Evolutionary conservation across 64 coral and sea anemone species (phyloP).

Genomic region (Montipora sp.): DNA sequence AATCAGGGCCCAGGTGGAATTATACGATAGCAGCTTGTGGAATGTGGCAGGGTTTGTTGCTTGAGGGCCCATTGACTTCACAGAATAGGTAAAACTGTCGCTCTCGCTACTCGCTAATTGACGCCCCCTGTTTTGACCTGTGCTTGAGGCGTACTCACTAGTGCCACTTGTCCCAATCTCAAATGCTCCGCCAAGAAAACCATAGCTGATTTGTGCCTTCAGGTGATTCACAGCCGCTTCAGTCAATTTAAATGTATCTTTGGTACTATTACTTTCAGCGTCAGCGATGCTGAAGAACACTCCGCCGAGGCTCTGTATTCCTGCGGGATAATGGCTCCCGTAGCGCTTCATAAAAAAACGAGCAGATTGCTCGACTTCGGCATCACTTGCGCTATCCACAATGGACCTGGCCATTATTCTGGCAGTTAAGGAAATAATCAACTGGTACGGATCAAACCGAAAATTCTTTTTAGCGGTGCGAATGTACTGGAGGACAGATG

Average conservation of each 20-base stretch:
- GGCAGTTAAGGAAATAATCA: neutral
- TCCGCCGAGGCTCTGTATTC: conserved; percentile 24
- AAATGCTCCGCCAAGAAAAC: conserved; percentile 35
- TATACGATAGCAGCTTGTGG: too few species aligned
- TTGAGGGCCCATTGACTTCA: neutral
- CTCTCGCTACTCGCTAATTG: neutral
- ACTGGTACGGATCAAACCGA: conserved; percentile 2
- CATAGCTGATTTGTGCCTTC: neutral
- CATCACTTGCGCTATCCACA: neutral
- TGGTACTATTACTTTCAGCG: neutral
- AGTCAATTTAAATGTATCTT: neutral
- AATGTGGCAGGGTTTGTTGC: too few species aligned
- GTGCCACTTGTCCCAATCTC: neutral
- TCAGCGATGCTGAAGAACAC: conserved; percentile 6
- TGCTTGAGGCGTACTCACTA: neutral
- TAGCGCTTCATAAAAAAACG: conserved; percentile 33
- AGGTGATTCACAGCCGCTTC: conserved; percentile 9
- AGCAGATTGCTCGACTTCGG: neutral
- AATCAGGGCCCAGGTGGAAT: too few species aligned
- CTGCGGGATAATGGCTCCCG: conserved; percentile 47
- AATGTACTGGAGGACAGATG: conserved; percentile 24
- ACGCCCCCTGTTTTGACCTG: neutral
- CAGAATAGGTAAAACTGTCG: neutral
- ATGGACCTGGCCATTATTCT: conserved; percentile 20
- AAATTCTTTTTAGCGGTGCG: conserved; percentile 36